Evolutionary conservation across 2,797 vertebrate species (phyloP), one percentile per base, ranked within the genome.

Genomic region (Notamacropus eugenii): DNA sequence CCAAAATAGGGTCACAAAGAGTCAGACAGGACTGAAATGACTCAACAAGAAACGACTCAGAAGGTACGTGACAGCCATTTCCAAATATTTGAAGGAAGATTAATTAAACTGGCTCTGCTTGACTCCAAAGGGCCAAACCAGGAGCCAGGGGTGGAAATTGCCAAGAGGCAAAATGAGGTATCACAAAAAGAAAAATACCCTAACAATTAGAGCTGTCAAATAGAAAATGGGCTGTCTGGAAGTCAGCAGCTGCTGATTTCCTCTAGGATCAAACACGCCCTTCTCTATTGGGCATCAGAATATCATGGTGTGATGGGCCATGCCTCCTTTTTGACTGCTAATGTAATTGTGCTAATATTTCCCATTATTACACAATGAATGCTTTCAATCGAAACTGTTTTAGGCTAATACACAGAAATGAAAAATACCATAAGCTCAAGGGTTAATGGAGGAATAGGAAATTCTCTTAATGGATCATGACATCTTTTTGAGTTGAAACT

Each of bases 351-450:
- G 87, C 29, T 27, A 57, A 62, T 92, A 95, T 29, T 50, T 22
- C 29, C 91, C 40, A 54, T 58, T 29, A 24, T 55, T 91, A 34
- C 12, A 0, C 34, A 55, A 12, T 34, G 14, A 55, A 54, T 55
- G 24, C 28, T 57, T n/a, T 50, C 91, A 91, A 91, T 46, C 90
- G 28, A 92, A 56, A 62, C 29, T 92, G 62, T 90, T 93, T 90
- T 94, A 93, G 82, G n/a, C 54, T 93, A 92, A 93, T 1, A 19
- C 74, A 92, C 46, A 95, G 50, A 55, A 96, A 92, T 91, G 28
- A 62, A 52, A 11, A 82, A 22, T 24, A 40, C 12, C 90, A 62
- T 11, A 93, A 93, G 90, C 10, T 24, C 2, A 55, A 5, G 54
- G 3, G 4, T 13, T 55, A 50, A 58, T 56, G 55, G 91, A 54